A percentile compares a stretch with the other conserved stretches of the same genome.
Conservation (phyloP, 2,888 invertebrate genomes). For the Drosophila pseudotalamancana region DNA sequence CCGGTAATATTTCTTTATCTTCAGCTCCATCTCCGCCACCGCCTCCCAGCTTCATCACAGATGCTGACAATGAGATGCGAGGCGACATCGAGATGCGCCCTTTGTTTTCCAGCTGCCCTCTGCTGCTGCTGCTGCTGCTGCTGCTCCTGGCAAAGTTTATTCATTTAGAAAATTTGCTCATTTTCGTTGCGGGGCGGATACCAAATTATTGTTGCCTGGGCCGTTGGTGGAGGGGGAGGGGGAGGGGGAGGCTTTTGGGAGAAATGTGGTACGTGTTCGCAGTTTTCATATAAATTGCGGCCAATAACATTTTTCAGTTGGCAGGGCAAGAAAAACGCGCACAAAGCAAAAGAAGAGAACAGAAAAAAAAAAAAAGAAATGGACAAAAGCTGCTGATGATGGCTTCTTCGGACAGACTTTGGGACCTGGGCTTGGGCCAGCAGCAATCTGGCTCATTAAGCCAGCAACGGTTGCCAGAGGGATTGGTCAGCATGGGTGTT, state of each 20-base stretch:
- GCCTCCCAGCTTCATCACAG: constrained; percentile 28
- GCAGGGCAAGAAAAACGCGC: constrained; percentile 69
- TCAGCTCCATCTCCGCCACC: constrained; percentile 18
- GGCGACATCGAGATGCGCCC: constrained; percentile 59
- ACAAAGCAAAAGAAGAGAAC: constrained; percentile 59
- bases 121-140: constrained; percentile 34
- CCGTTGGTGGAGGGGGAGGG: neutral
- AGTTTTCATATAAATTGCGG: constrained; percentile 81
- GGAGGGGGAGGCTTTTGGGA: constrained; percentile 1
- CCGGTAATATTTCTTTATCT: constrained; percentile 76
- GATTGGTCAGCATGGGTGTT: constrained; percentile 58
- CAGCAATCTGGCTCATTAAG: constrained; percentile 79
- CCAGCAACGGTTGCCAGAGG: constrained; percentile 33
- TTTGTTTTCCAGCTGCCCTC: constrained; percentile 47
- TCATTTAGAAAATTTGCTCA: constrained; percentile 82
- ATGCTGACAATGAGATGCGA: constrained; percentile 61
- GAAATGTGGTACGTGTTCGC: constrained; percentile 71
- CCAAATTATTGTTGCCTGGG: constrained; percentile 60
- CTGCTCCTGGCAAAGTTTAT: constrained; percentile 78
- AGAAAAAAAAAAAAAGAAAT: constrained; percentile 54
- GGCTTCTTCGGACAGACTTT: constrained; percentile 55
- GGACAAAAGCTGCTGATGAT: constrained; percentile 80
- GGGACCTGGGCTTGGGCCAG: constrained; percentile 34
- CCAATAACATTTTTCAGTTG: constrained; percentile 81
- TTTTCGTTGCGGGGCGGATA: constrained; percentile 61